A percentile compares a stretch with the other conserved stretches of the same genome.
Evolutionary conservation across 2,888 invertebrate species (phyloP).

Genomic region (Heteropelma amictum): DNA sequence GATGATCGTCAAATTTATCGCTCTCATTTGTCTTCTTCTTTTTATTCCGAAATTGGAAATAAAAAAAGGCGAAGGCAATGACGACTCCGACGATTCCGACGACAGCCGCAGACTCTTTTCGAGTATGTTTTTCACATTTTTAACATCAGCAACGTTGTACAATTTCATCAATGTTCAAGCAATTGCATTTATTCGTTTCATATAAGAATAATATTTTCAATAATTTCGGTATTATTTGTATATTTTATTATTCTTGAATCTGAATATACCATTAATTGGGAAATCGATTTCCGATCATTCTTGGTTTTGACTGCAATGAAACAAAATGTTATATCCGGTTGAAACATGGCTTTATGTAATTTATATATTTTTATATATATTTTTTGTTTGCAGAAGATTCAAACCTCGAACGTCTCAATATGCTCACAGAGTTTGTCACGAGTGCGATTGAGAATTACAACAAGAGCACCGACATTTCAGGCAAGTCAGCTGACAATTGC

Average conservation of each 20-base stretch:
- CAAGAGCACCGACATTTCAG: slow-evolving; percentile 60
- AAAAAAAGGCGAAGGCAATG: slow-evolving; percentile 76
- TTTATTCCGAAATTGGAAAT: slow-evolving; percentile 86
- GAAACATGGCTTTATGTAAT: not conserved
- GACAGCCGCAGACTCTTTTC: slow-evolving; percentile 54
- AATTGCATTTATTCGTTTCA: too few species aligned
- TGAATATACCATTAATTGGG: too few species aligned
- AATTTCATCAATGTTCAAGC: not conserved
- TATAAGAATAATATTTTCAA: not conserved
- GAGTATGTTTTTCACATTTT: slow-evolving; percentile 33
- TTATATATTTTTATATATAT: slow-evolving; percentile 9
- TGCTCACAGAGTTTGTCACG: slow-evolving; percentile 63
- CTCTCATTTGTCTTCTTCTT: slow-evolving; percentile 85
- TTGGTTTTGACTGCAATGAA: too few species aligned
- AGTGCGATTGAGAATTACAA: slow-evolving; percentile 66
- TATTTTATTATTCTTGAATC: too few species aligned
- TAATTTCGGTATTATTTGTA: too few species aligned
- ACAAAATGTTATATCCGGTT: not conserved
- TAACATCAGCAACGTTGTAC: not conserved
- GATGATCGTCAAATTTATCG: slow-evolving; percentile 89
- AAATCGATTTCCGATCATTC: too few species aligned
- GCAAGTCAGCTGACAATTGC: slow-evolving; percentile 77
- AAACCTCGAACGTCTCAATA: slow-evolving; percentile 59
- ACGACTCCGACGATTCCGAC: slow-evolving; percentile 71
- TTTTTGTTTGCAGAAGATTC: slow-evolving; percentile 56